A percentile compares a stretch with the other conserved stretches of the same genome.
Conservation (phyloP, 2,113 vertebrate species). For the Elachura formosa region DNA sequence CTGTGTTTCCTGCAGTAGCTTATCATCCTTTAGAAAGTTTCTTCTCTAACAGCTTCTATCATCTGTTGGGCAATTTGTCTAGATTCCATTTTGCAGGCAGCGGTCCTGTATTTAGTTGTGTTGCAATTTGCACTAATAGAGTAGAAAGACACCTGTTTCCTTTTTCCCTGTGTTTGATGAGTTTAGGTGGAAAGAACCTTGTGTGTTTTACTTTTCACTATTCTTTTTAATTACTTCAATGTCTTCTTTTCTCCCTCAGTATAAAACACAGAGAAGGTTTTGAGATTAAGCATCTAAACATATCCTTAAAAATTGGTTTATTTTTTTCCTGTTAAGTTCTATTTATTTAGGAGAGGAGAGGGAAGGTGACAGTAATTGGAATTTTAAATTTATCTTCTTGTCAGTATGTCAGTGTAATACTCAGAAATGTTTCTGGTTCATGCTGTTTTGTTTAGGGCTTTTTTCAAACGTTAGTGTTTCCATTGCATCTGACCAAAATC, state of each 20-base stretch:
- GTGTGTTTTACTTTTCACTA: background rate
- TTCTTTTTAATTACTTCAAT: background rate
- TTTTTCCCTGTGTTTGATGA: background rate
- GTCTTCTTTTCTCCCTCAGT: background rate
- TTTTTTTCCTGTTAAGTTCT: background rate
- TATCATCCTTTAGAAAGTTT: constrained; percentile 18
- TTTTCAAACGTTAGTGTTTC: background rate
- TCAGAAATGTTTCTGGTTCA: background rate
- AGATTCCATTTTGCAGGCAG: background rate
- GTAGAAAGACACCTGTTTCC: background rate
- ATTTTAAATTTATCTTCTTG: background rate
- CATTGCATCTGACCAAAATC: background rate
- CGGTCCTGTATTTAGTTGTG: background rate
- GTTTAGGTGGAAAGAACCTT: background rate
- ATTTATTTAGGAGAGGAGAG: background rate
- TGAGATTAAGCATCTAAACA: background rate
- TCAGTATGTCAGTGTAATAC: too few relatives aligned
- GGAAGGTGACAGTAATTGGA: background rate
- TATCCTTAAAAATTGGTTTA: background rate
- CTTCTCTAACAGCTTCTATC: constrained; percentile 9
- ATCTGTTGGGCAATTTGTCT: constrained; percentile 52
- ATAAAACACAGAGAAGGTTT: background rate
- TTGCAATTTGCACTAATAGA: background rate
- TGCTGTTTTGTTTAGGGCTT: background rate
- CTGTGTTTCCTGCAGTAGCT: background rate